Evolutionary conservation across 2,888 invertebrate genomes (phyloP), one percentile per base, ranked within the genome.

Genomic region (Gymnocheta viridis): DNA sequence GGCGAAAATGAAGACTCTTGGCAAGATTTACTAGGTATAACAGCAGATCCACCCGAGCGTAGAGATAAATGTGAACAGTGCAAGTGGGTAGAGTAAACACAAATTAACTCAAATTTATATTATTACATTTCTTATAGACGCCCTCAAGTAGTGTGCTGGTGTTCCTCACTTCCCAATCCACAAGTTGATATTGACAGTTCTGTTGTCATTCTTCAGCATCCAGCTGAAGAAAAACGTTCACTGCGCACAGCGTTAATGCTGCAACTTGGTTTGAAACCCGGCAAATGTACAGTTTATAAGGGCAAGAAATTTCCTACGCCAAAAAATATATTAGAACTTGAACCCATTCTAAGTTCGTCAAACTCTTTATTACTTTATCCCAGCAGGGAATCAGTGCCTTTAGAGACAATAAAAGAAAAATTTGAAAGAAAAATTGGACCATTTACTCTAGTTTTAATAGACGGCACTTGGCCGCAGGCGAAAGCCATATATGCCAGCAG

Each of bases 391-490:
- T 95, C 98, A 2, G 92, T 95, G 67, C 94, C 96, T 89, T 93
- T 97, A 84, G 94, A 93, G 87, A 95, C 44, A 90, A 93, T 74
- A 88, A 89, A 84, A 89, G 89, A 86, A 49, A 87, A 87, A 7
- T 27, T 29, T 38, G 35, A 44, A 9, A 29, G 58, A 9, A 9
- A 9, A 4, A 29, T 19, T 2, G 92, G 91, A 54, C 93, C 93
- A 10, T 96, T 96, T 89, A 98, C 96, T 91, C 93, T 98, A 70
- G 93, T 98, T 56, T 92, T 98, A 51, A 94, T 98, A 85, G 98
- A 98, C 93, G 98, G 98, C 4, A 98, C 98, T 10, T 98, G 98
- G 98, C 96, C 97, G 0, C 98, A 98, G 92, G 98, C 98, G 2
- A 97, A 97, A 91, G 96, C 97, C 12, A 97, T 98, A 85, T 98